Evolutionary conservation across 2,113 vertebrate species (phyloP).

Genomic region (Tylochromis polylepis): DNA sequence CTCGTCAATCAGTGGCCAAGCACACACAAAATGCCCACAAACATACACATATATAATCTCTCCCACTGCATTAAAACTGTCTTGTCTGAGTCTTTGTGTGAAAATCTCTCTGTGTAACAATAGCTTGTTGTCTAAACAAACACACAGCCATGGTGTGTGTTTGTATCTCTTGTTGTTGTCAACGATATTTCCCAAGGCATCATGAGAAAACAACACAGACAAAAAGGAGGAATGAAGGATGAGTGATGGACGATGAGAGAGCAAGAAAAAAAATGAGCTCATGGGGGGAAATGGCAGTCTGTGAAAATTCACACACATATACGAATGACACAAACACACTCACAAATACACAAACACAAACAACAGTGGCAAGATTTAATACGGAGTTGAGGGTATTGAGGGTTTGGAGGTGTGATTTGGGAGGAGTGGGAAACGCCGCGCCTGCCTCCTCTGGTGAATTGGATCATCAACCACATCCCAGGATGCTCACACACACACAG

Average conservation of each 20-base stretch:
- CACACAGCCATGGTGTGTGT: background rate
- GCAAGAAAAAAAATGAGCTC: conserved; percentile 14
- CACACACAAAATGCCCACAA: background rate
- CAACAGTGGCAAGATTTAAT: conserved; percentile 94
- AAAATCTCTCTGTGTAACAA: conserved; percentile 9
- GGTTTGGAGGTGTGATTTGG: conserved; percentile 62
- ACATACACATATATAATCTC: conserved; percentile 11
- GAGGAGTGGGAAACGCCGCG: conserved; percentile 71
- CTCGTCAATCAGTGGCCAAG: background rate
- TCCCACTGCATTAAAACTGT: conserved; percentile 12
- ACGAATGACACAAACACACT: conserved; percentile 4
- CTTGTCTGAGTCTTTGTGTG: conserved; percentile 27
- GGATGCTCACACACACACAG: conserved; percentile 11
- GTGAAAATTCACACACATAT: conserved; percentile 20
- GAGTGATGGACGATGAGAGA: background rate
- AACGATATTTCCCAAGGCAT: conserved; percentile 8
- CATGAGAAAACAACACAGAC: conserved; percentile 23
- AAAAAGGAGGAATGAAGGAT: conserved; percentile 2
- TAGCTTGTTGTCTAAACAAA: conserved; percentile 21
- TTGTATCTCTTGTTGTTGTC: background rate
- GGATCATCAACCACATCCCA: conserved; percentile 87
- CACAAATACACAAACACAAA: conserved; percentile 44
- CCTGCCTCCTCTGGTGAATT: conserved; percentile 85
- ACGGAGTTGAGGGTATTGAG: conserved; percentile 80
- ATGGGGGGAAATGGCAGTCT: background rate